Conservation (phyloP, 37 sponge, comb jelly and placozoan genomes). For the Lycopodina hypogea region DNA sequence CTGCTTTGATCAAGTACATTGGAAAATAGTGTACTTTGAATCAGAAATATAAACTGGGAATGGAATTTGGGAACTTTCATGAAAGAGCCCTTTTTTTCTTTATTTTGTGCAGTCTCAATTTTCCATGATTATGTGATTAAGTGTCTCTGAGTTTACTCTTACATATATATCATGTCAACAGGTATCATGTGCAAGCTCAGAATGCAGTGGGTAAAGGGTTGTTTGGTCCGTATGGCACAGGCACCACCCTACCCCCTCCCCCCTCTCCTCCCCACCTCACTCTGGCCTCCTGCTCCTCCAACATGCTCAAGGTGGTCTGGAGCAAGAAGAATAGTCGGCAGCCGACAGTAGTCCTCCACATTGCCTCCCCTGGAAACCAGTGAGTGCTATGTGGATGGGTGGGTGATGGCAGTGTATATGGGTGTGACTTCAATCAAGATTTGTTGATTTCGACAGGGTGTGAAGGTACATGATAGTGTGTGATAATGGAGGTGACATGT, state of each 20-base stretch:
- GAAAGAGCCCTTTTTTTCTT: no score
- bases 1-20: no score
- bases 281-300: slow-evolving; percentile 40
- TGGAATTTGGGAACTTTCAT: no score
- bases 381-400: background rate
- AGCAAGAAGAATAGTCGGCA: slow-evolving; percentile 32
- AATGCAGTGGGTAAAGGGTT: slow-evolving; percentile 57
- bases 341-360: slow-evolving; percentile 41
- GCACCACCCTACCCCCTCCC: slow-evolving; percentile 62
- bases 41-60: no score
- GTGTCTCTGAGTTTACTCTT: no score
- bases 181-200: slow-evolving; percentile 61
- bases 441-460: background rate
- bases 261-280: slow-evolving; percentile 63
- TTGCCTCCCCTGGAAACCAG: slow-evolving; percentile 8
- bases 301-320: slow-evolving; percentile 62
- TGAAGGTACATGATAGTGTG: background rate
- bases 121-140: no score
- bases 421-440: background rate
- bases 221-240: slow-evolving; percentile 20
- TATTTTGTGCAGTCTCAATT: no score
- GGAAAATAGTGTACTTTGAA: no score
- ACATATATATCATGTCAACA: background rate
- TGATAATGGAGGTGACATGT: background rate
- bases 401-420: background rate